Evolutionary conservation across 2,888 invertebrate species (phyloP), one percentile per base, ranked within the genome.

Genomic region (Drosophila imparisetae): DNA sequence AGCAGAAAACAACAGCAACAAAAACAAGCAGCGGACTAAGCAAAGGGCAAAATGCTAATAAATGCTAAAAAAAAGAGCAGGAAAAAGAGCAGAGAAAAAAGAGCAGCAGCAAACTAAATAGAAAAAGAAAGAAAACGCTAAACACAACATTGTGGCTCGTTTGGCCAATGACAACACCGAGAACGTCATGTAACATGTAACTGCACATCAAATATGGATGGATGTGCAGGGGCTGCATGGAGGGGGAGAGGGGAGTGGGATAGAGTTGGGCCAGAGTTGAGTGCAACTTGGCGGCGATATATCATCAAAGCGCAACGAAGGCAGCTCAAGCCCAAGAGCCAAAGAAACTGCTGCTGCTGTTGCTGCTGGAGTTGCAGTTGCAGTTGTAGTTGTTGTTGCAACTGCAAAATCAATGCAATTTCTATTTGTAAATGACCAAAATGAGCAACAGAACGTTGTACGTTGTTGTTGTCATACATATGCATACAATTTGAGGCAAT

Each of bases 361-460:
- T 40, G 18, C 13, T 48, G 76, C 38, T n/a, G n/a, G n/a, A n/a
- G n/a, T n/a, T 36, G 54, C 4, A 6, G 50, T 30, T 49, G 49
- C 8, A 49, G n/a, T 50, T 45, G 48, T 36, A 6, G 40, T 45
- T 45, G 45, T 7, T 45, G 38, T 66, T 66, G 29, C 66, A 45
- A 42, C 75, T 57, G 60, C 64, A 73, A 86, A 87, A 87, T 87
- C 87, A 87, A 90, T 87, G 87, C 87, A 87, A 89, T 87, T 87
- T 88, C 86, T 90, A 87, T 87, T 87, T 90, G 86, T 88, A 90
- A 88, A 90, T 87, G 89, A 89, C 87, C 90, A 87, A 87, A 87
- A 86, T 77, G 86, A 80, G 70, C 66, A 65, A 40, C 40, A 81
- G 78, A 70, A 79, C 64, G 64, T 70, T 75, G 66, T 60, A 38